Evolutionary conservation across 1,140 invertebrate genomes (phyloP), one percentile per base, ranked within the genome.

Genomic region (Hypothenemus hampei): DNA sequence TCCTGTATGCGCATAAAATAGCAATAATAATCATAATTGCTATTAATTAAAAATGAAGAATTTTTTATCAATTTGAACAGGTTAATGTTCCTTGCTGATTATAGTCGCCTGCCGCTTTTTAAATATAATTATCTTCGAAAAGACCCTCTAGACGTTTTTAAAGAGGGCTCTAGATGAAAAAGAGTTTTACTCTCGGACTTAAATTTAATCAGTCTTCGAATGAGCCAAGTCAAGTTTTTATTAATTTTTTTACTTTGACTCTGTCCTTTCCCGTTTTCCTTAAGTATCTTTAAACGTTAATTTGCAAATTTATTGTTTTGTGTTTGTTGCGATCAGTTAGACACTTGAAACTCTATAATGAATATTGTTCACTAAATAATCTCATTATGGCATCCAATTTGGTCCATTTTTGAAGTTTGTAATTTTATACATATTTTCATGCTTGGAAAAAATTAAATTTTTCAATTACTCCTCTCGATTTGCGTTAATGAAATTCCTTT

Each of bases 171-270:
- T 31, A 37, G 57, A 55, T 62, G 57, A 63, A 57, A 60, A 58
- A 59, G 52, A 61, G 36, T 59, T 51, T 37, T 48, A 57, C 60
- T 54, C 59, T 55, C 56, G 24, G 26, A 46, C 48, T 65, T 66
- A 62, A 65, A 65, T 66, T 64, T 66, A 66, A 66, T 66, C 64
- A 66, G 60, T 44, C 55, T 45, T 45, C 60, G 59, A 66, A 64
- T 64, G 64, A 64, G 62, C 60, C 61, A 64, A n/a, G n/a, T n/a
- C n/a, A n/a, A 66, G 55, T 66, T 66, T 66, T 63, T 60, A 64
- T 66, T 65, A 64, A 64, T 63, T 66, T 66, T 66, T 66, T 59
- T 62, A 62, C 60, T 64, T 65, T 61, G 50, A 45, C 50, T 60
- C 47, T 62, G 53, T 58, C 39, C 53, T 22, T 21, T 51, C 43